These are phyloP conservation scores for Hydrolagus affinis DNA, from an alignment of 2,113 vertebrate species.

Conservation along the genomic window DNA sequence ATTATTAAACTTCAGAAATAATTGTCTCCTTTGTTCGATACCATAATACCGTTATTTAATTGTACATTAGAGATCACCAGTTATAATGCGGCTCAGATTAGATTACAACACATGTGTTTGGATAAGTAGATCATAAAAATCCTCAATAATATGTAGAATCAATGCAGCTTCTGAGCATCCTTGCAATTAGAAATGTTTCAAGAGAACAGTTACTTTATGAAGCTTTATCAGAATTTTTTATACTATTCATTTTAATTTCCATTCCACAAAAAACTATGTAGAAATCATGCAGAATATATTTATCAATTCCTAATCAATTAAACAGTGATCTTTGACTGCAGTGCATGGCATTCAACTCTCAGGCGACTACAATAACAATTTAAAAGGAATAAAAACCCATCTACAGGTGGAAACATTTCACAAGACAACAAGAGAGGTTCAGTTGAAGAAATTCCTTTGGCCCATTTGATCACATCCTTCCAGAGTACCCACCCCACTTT, in stretches of 20 bases:
- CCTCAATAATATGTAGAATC: not conserved
- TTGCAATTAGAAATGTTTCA: conserved; percentile 16
- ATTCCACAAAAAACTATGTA: not conserved
- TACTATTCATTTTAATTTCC: not conserved
- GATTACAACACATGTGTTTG: conserved; percentile 35
- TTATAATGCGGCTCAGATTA: conserved; percentile 55
- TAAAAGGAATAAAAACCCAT: not conserved
- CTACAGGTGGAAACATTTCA: too few species aligned
- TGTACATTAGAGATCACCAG: conserved; percentile 60
- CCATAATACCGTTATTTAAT: conserved; percentile 64
- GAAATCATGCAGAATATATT: not conserved
- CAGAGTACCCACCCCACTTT: too few species aligned
- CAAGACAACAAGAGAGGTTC: not conserved
- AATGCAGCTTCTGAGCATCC: not conserved
- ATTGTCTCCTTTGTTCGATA: conserved; percentile 69
- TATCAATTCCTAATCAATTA: not conserved
- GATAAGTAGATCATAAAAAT: conserved; percentile 17
- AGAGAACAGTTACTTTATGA: not conserved
- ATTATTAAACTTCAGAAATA: conserved; percentile 76
- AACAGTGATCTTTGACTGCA: not conserved
- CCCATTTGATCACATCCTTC: too few species aligned
- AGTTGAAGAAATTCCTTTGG: not conserved
- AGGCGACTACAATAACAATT: not conserved
- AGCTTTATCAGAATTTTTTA: not conserved
- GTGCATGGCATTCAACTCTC: not conserved